phyloP scores from a whole-genome alignment of 1,140 invertebrate species.

The Tetragonula clypearis region DNA sequence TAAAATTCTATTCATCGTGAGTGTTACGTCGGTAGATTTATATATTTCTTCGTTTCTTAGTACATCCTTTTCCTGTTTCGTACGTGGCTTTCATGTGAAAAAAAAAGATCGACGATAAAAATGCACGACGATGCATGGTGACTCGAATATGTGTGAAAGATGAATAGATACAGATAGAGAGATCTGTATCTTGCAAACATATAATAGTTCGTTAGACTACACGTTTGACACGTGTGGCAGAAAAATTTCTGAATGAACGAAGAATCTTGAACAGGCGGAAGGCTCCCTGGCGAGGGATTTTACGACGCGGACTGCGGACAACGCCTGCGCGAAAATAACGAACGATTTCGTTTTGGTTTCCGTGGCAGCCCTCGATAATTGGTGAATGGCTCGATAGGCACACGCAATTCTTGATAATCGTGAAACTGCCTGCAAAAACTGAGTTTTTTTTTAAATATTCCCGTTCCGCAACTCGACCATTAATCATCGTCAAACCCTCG shows the following conservation, averaged over 20 bases:
- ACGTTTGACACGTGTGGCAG: background rate
- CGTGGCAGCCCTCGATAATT: constrained; percentile 64
- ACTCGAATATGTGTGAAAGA: background rate
- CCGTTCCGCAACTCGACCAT: background rate
- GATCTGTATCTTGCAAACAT: no score
- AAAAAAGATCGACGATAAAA: background rate
- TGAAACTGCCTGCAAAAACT: background rate
- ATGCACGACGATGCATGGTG: background rate
- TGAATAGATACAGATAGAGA: background rate
- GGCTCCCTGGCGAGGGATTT: constrained; percentile 30
- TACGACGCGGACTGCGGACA: constrained; percentile 7
- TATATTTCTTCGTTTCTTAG: background rate
- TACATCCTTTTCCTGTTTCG: background rate
- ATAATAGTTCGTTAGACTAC: background rate
- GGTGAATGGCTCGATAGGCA: constrained; percentile 56
- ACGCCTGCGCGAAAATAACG: constrained; percentile 78
- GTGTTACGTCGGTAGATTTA: background rate
- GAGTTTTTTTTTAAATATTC: background rate
- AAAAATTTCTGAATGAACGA: constrained; percentile 6
- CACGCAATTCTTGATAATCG: constrained; percentile 15
- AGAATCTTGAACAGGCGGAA: background rate
- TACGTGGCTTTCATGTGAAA: background rate
- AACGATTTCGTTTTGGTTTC: constrained; percentile 74
- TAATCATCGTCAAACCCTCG: no score
- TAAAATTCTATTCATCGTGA: background rate